Evolutionary conservation across 2,888 invertebrate species (phyloP).

Genomic region (Erebia aethiops): DNA sequence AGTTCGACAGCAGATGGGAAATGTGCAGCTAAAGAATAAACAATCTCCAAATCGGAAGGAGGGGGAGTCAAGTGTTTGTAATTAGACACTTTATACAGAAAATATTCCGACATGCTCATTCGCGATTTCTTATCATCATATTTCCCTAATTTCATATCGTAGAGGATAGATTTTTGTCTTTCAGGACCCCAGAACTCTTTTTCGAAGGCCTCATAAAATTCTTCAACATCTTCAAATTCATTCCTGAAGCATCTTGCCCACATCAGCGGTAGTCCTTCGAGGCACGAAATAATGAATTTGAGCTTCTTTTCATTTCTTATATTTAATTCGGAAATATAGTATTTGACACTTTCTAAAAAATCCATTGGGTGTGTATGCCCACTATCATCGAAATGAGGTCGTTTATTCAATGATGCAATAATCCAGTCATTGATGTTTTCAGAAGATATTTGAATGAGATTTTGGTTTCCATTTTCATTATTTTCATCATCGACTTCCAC

Average conservation of each 20-base stretch:
- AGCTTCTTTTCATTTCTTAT: slow-evolving; percentile 69
- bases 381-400: slow-evolving; percentile 73
- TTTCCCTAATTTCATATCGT: slow-evolving; percentile 76
- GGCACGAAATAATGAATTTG: slow-evolving; percentile 72
- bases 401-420: slow-evolving; percentile 67
- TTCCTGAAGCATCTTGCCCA: slow-evolving; percentile 76
- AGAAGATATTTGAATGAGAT: slow-evolving; percentile 58
- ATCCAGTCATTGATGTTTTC: slow-evolving; percentile 74
- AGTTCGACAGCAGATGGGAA: slow-evolving; percentile 75
- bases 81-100: slow-evolving; percentile 75
- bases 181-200: slow-evolving; percentile 77
- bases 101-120: slow-evolving; percentile 77
- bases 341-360: slow-evolving; percentile 71
- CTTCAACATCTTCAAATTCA: slow-evolving; percentile 66
- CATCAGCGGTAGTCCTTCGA: slow-evolving; percentile 74
- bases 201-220: slow-evolving; percentile 70
- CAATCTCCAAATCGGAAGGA: slow-evolving; percentile 76
- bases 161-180: slow-evolving; percentile 72
- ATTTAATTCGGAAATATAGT: slow-evolving; percentile 71
- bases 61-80: slow-evolving; percentile 73
- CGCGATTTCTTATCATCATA: slow-evolving; percentile 65
- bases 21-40: slow-evolving; percentile 76
- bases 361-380: slow-evolving; percentile 77
- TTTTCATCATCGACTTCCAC: slow-evolving; percentile 69
- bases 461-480: slow-evolving; percentile 51